Evolutionary conservation across 2,888 invertebrate genomes (phyloP).

Genomic region (Ophion obscuratus): DNA sequence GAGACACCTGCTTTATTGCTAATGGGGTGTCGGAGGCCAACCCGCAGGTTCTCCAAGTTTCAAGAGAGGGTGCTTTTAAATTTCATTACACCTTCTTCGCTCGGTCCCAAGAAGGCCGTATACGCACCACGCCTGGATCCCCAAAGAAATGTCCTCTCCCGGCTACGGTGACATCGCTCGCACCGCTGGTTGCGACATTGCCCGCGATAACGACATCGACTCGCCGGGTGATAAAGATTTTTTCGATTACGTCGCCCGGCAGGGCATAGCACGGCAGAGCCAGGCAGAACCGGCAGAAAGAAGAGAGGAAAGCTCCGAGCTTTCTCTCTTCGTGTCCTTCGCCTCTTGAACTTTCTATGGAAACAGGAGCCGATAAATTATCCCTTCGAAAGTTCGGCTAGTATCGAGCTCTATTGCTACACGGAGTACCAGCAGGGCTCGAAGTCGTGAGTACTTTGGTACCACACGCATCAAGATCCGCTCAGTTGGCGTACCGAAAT

Average conservation of each 20-base stretch:
- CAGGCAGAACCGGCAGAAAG: conserved; percentile 13
- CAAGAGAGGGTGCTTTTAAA: conserved; percentile 76
- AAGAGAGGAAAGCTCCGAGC: conserved; percentile 5
- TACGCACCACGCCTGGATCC: conserved; percentile 75
- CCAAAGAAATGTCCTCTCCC: conserved; percentile 77
- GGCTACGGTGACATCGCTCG: conserved; percentile 68
- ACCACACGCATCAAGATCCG: background rate
- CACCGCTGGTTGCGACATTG: conserved; percentile 43
- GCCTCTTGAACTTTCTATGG: conserved; percentile 29
- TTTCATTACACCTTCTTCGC: conserved; percentile 77
- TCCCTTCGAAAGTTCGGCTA: conserved; percentile 26
- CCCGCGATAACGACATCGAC: conserved; percentile 67
- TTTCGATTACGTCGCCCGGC: conserved; percentile 68
- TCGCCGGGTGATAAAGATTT: conserved; percentile 68
- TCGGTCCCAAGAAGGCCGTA: conserved; percentile 14
- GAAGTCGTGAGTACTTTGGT: background rate
- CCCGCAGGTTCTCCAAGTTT: conserved; percentile 73
- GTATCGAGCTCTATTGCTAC: conserved; percentile 22
- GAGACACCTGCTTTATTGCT: conserved; percentile 78
- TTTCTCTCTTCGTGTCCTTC: conserved; percentile 25
- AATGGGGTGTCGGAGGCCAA: conserved; percentile 78
- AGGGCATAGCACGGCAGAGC: conserved; percentile 19
- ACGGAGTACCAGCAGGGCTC: conserved; percentile 11
- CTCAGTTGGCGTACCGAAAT: background rate
- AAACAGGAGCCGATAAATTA: conserved; percentile 49